Conservation (phyloP, 2,888 invertebrate genomes). For the Drosophila birchii region DNA sequence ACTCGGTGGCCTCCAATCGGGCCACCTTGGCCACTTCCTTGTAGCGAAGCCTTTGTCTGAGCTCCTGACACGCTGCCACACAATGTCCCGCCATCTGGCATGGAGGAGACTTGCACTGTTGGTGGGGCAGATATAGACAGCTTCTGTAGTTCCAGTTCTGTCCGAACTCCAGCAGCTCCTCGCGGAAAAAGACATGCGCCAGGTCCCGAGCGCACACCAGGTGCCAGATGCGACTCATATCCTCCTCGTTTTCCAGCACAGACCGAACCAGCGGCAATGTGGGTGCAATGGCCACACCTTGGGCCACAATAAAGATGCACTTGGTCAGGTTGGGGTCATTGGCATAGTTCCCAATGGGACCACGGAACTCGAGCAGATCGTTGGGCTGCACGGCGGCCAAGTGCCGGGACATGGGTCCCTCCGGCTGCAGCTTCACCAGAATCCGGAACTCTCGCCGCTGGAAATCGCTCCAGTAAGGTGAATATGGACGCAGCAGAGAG, state of each 20-base stretch:
- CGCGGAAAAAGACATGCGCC: slow-evolving; percentile 87
- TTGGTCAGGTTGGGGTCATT: slow-evolving; percentile 49
- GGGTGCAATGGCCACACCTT: slow-evolving; percentile 92
- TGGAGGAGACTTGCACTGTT: slow-evolving; percentile 53
- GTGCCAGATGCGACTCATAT: slow-evolving; percentile 88
- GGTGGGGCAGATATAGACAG: slow-evolving; percentile 86
- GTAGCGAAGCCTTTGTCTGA: slow-evolving; percentile 72
- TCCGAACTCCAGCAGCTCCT: slow-evolving; percentile 87
- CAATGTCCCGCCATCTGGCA: slow-evolving; percentile 43
- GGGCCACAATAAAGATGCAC: slow-evolving; percentile 86
- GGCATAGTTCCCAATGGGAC: slow-evolving; percentile 87
- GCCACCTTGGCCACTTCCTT: slow-evolving; percentile 67
- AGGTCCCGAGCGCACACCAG: slow-evolving; percentile 87
- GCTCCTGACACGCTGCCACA: slow-evolving; percentile 55
- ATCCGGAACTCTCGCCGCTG: slow-evolving; percentile 86
- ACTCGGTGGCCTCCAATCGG: slow-evolving; percentile 57
- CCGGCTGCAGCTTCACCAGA: slow-evolving; percentile 87
- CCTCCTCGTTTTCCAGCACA: slow-evolving; percentile 88
- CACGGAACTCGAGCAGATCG: slow-evolving; percentile 88
- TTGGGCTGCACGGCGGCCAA: slow-evolving; percentile 85
- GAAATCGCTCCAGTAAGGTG: slow-evolving; percentile 81
- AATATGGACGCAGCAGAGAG: slow-evolving; percentile 81
- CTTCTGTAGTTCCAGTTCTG: slow-evolving; percentile 91
- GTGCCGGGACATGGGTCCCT: slow-evolving; percentile 87
- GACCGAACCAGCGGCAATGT: slow-evolving; percentile 87